A percentile compares a stretch with the other conserved stretches of the same genome.
Evolutionary conservation across 2,888 invertebrate genomes (phyloP).

Genomic region (Acronicta aceris): DNA sequence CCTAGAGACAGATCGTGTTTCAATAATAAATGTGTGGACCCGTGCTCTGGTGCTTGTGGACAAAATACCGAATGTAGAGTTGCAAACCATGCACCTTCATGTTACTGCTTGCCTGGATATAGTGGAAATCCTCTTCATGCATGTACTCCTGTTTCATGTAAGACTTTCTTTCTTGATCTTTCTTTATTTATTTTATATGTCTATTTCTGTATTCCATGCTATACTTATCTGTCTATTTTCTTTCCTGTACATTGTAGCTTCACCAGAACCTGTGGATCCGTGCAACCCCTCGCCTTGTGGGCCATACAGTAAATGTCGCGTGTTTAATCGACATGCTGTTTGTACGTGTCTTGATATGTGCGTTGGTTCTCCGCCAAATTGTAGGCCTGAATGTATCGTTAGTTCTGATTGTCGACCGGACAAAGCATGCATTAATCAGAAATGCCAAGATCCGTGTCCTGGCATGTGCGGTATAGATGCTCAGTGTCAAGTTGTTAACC

Average conservation of each 20-base stretch:
- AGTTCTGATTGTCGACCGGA: slow-evolving; percentile 94
- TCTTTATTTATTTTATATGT: slow-evolving; percentile 60
- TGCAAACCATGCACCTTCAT: slow-evolving; percentile 93
- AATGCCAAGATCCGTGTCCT: slow-evolving; percentile 93
- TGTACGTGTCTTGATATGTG: slow-evolving; percentile 93
- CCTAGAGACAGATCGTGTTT: slow-evolving; percentile 92
- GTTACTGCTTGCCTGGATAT: slow-evolving; percentile 92
- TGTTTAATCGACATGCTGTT: slow-evolving; percentile 92
- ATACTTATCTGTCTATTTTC: slow-evolving; percentile 66
- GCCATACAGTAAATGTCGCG: slow-evolving; percentile 93
- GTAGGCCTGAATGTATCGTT: slow-evolving; percentile 93
- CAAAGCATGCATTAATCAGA: slow-evolving; percentile 93
- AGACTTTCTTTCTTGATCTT: slow-evolving; percentile 83
- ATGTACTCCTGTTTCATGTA: slow-evolving; percentile 90
- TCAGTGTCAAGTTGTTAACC: slow-evolving; percentile 93
- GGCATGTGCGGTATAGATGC: slow-evolving; percentile 94
- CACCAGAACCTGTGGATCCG: slow-evolving; percentile 89
- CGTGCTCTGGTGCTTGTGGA: slow-evolving; percentile 94
- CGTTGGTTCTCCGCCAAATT: slow-evolving; percentile 93
- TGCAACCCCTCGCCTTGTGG: slow-evolving; percentile 94
- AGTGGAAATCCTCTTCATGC: slow-evolving; percentile 92
- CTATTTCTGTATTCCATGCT: slow-evolving; percentile 59
- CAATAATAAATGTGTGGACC: slow-evolving; percentile 94
- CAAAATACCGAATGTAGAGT: slow-evolving; percentile 93
- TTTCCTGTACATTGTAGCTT: slow-evolving; percentile 75